A percentile compares a stretch with the other conserved stretches of the same genome.
phyloP scores from a whole-genome alignment of 2,888 invertebrate species.

The Spicauda simplicius region DNA sequence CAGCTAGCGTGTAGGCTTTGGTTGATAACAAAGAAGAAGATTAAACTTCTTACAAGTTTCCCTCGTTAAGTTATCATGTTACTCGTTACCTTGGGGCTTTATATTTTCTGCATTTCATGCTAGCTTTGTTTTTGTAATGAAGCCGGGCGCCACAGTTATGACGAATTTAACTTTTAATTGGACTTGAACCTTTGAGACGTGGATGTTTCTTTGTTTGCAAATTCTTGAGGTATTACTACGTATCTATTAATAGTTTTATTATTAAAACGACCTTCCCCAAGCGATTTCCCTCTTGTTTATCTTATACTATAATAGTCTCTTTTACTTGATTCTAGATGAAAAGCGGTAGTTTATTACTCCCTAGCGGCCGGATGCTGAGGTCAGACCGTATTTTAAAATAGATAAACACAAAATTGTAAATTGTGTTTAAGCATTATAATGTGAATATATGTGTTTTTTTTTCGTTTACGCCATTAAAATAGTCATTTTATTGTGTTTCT shows the following conservation, averaged over 20 bases:
- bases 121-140: slow-evolving; percentile 25
- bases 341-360: too few species aligned
- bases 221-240: not conserved
- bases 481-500: too few species aligned
- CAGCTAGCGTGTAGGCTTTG: not conserved
- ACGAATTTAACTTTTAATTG: slow-evolving; percentile 27
- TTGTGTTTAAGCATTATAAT: too few species aligned
- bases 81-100: slow-evolving; percentile 5
- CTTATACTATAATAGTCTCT: not conserved
- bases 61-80: slow-evolving; percentile 9
- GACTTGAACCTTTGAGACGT: slow-evolving; percentile 16
- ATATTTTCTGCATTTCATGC: slow-evolving; percentile 26
- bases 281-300: not conserved
- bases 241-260: not conserved
- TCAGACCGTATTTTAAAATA: too few species aligned
- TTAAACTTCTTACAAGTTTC: slow-evolving; percentile 19
- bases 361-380: too few species aligned
- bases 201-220: slow-evolving; percentile 14
- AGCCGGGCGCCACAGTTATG: slow-evolving; percentile 11
- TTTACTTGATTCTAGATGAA: too few species aligned
- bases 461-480: too few species aligned
- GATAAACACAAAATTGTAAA: too few species aligned
- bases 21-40: not conserved
- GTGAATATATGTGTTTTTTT: too few species aligned
- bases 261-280: not conserved